These are phyloP conservation scores for Sepiola atlantica DNA, from an alignment of 2,888 invertebrate genomes.

Conservation along the genomic window DNA sequence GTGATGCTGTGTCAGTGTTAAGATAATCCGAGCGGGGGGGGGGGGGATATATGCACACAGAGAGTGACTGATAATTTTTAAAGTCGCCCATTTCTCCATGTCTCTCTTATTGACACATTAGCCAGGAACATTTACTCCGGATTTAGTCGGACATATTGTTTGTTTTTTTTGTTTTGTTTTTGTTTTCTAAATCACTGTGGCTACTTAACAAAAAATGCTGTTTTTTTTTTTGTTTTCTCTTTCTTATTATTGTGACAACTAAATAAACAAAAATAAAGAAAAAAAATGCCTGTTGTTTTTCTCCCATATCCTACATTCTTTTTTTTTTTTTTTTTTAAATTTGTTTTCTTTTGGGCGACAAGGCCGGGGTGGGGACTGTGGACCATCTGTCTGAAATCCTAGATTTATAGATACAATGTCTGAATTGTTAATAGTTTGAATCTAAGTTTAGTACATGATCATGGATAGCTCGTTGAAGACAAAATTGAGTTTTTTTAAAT, in stretches of 20 bases:
- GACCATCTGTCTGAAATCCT: not conserved
- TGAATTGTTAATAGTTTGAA: not conserved
- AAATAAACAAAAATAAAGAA: no score
- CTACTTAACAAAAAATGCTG: not conserved
- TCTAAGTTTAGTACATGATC: not conserved
- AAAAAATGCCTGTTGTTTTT: no score
- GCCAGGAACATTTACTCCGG: not conserved
- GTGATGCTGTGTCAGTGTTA: slow-evolving; percentile 22
- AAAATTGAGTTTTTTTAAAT: not conserved
- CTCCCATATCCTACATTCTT: no score
- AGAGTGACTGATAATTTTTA: not conserved
- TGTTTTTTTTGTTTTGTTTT: no score
- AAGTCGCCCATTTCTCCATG: not conserved
- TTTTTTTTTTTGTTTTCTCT: no score
- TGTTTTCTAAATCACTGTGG: not conserved
- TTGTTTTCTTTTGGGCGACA: no score
- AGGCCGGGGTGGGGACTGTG: not conserved
- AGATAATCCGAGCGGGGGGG: not conserved
- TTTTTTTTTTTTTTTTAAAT: no score
- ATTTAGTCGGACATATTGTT: not conserved
- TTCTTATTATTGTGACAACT: no score
- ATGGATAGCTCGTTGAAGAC: not conserved
- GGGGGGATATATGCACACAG: not conserved
- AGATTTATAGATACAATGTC: not conserved
- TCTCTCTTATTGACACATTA: not conserved